Conservation (phyloP, 2,797 vertebrate genomes). For the Enteromius thamalakanensis region DNA sequence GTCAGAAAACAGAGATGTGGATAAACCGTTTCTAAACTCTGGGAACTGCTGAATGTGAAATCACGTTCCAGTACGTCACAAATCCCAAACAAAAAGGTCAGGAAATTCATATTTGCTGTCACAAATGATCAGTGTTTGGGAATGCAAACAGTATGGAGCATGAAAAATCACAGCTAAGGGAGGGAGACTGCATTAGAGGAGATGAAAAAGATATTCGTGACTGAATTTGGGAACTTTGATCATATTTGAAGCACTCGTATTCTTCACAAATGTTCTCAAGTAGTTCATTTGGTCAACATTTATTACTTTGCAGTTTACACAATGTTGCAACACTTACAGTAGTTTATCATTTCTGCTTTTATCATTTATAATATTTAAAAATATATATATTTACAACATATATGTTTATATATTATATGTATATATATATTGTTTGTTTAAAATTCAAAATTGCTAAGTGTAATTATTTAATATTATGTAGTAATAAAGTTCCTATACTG, state of each 20-base stretch:
- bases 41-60: slow-evolving; percentile 17
- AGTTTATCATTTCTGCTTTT: neutral
- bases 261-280: neutral
- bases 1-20: slow-evolving; percentile 28
- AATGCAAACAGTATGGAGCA: slow-evolving; percentile 5
- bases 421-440: too few relatives aligned
- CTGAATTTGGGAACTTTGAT: slow-evolving; percentile 35
- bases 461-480: too few relatives aligned
- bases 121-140: slow-evolving; percentile 17
- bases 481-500: too few relatives aligned
- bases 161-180: neutral
- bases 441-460: too few relatives aligned
- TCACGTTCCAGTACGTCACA: neutral
- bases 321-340: neutral
- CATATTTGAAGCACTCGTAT: slow-evolving; percentile 3
- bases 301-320: neutral
- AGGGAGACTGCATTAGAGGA: neutral
- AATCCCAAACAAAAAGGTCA: slow-evolving; percentile 23
- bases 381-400: too few relatives aligned
- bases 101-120: slow-evolving; percentile 33
- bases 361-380: neutral
- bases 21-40: slow-evolving; percentile 18
- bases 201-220: slow-evolving; percentile 18
- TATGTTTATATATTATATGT: too few relatives aligned
- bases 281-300: neutral